A percentile compares a stretch with the other conserved stretches of the same genome.
These are phyloP conservation scores for Cliona cf. orientalis DNA, from an alignment of 37 sponge, comb jelly and placozoan species.

Conservation along the genomic window DNA sequence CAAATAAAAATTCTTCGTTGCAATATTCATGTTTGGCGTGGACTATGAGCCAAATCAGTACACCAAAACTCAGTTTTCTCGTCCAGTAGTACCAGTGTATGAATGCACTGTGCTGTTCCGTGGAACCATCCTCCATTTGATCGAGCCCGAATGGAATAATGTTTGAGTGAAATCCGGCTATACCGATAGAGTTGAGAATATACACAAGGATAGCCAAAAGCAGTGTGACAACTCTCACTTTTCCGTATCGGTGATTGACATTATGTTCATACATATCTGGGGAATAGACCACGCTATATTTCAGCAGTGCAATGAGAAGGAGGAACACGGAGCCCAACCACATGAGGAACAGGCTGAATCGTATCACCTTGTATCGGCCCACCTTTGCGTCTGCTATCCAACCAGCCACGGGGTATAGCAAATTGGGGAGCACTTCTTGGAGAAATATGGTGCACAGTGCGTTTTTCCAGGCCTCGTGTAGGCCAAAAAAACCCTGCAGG, in stretches of 20 bases:
- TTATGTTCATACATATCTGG: background rate
- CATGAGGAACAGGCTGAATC: constrained; percentile 32
- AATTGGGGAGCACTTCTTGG: background rate
- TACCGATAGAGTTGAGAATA: constrained; percentile 36
- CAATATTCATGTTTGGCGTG: background rate
- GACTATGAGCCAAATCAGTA: background rate
- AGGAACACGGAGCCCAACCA: constrained; percentile 23
- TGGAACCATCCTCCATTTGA: constrained; percentile 56
- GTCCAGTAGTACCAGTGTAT: constrained; percentile 73
- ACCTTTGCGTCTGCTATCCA: constrained; percentile 65
- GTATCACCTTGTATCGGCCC: constrained; percentile 55
- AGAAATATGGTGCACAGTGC: background rate
- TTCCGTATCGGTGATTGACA: background rate
- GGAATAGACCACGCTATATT: background rate
- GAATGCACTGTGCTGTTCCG: constrained; percentile 49
- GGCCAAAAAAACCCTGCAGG: background rate
- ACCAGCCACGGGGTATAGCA: constrained; percentile 57
- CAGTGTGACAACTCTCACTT: background rate
- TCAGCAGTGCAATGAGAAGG: background rate
- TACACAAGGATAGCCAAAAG: background rate
- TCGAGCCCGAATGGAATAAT: constrained; percentile 66
- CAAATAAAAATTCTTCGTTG: too few relatives aligned
- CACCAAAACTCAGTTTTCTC: constrained; percentile 15
- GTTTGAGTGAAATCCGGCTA: constrained; percentile 54
- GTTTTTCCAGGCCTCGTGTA: background rate